Conservation (phyloP, 2,113 vertebrate species). For the Xiphophorus hellerii region DNA sequence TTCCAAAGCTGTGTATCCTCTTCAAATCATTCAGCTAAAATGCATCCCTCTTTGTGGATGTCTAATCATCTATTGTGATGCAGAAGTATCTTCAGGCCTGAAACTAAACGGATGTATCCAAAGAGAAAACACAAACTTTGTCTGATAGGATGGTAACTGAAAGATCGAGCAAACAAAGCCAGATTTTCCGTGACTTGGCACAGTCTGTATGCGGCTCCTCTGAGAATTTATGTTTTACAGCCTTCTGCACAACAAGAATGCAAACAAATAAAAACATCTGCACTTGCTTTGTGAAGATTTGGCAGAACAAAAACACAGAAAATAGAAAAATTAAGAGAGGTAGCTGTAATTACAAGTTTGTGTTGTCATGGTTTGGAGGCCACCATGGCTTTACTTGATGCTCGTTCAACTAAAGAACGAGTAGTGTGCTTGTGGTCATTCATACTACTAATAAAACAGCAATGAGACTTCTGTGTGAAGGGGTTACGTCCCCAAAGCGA, state of each 20-base stretch:
- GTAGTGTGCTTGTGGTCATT: too few relatives aligned
- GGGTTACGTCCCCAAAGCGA: too few relatives aligned
- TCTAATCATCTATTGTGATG: background rate
- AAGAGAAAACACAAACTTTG: background rate
- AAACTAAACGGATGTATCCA: background rate
- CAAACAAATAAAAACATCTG: background rate
- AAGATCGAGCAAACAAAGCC: background rate
- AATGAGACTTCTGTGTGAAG: too few relatives aligned
- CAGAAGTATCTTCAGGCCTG: background rate
- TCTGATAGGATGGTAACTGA: background rate
- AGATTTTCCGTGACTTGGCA: background rate
- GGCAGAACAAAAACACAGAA: background rate
- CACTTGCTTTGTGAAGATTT: background rate
- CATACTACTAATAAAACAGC: too few relatives aligned
- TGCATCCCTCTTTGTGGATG: background rate
- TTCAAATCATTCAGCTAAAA: background rate
- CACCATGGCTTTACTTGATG: too few relatives aligned
- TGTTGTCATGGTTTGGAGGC: background rate
- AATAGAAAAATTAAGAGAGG: background rate
- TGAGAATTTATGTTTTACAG: background rate
- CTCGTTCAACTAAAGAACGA: too few relatives aligned
- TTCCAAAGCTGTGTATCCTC: background rate
- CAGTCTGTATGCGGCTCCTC: background rate
- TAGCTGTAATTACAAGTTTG: background rate
- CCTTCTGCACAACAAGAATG: too few relatives aligned